phyloP scores from a whole-genome alignment of 2,797 vertebrate genomes.

The Gastrophryne carolinensis region DNA sequence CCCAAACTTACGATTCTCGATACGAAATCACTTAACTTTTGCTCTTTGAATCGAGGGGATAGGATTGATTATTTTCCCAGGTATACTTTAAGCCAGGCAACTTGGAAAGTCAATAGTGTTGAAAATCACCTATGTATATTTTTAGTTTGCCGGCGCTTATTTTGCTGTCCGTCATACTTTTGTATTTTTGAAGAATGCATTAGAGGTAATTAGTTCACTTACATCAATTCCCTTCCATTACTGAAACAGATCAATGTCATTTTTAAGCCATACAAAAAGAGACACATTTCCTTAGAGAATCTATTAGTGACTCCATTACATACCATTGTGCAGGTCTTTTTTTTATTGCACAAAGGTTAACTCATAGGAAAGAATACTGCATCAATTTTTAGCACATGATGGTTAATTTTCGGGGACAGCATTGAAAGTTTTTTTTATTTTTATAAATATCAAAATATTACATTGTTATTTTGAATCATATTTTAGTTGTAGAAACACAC shows the following conservation, averaged over 20 bases:
- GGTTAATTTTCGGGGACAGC: no score
- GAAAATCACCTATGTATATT: slow-evolving; percentile 11
- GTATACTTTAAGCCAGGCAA: neutral
- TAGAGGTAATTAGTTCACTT: slow-evolving; percentile 46
- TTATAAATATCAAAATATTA: no score
- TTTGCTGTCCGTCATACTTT: slow-evolving; percentile 28
- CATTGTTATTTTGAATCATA: no score
- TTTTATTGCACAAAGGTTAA: slow-evolving; percentile 7
- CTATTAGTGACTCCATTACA: slow-evolving; percentile 48
- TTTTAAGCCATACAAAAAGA: slow-evolving; percentile 43
- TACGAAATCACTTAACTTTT: no score
- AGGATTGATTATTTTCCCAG: no score
- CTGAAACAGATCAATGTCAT: slow-evolving; percentile 46
- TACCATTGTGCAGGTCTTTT: slow-evolving; percentile 31
- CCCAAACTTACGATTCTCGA: no score
- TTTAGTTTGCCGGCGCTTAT: slow-evolving; percentile 17
- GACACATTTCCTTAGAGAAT: slow-evolving; percentile 46
- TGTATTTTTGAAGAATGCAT: slow-evolving; percentile 48
- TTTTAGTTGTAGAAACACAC: no score
- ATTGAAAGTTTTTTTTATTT: no score
- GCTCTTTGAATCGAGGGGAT: no score
- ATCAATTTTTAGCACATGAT: no score
- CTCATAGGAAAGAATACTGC: neutral
- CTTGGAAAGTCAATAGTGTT: neutral
- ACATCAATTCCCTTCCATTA: slow-evolving; percentile 43